Evolutionary conservation across 2,797 vertebrate species (phyloP).

Genomic region (Petrocephalus sullivani): DNA sequence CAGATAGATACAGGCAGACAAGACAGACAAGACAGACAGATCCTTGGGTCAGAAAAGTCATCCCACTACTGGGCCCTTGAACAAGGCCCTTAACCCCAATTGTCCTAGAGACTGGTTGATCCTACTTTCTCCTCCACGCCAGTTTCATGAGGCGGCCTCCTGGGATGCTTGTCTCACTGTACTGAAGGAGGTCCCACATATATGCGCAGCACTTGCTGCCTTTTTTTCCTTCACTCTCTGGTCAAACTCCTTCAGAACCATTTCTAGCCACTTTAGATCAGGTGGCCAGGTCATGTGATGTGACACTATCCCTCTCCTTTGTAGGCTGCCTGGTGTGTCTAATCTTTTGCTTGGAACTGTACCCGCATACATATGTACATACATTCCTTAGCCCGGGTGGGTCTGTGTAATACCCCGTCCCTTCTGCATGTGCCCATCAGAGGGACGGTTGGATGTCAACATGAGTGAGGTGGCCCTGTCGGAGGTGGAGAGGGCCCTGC

Average conservation of each 20-base stretch:
- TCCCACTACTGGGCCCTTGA: neutral
- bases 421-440: conserved; percentile 49
- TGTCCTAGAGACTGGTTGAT: neutral
- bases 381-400: neutral
- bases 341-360: neutral
- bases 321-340: neutral
- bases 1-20: neutral
- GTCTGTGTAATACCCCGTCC: neutral
- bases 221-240: neutral
- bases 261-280: neutral
- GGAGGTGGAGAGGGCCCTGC: conserved; percentile 70
- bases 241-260: neutral
- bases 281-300: neutral
- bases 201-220: neutral
- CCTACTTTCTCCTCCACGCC: neutral
- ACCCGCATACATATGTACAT: too few species aligned
- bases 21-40: neutral
- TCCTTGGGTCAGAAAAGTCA: neutral
- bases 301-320: neutral
- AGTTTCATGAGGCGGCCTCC: neutral
- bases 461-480: conserved; percentile 86
- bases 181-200: neutral
- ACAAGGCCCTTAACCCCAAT: neutral
- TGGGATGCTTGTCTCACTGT: neutral
- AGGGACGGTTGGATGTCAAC: conserved; percentile 82